Evolutionary conservation across 2,113 vertebrate genomes (phyloP).

Genomic region (Cavia porcellus): DNA sequence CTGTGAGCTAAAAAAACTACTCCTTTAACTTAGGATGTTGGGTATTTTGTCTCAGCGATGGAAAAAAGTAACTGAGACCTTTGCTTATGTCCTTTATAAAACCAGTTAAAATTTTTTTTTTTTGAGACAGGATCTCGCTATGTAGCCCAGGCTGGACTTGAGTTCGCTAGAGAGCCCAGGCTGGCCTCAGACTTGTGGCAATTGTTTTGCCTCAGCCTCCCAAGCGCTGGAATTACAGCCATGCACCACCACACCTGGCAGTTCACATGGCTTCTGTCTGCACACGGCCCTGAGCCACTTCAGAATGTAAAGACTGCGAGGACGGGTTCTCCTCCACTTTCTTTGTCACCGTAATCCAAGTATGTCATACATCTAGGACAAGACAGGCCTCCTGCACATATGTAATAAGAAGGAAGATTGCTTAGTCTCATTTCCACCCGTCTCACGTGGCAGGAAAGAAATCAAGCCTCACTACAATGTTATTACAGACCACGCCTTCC

Average conservation of each 20-base stretch:
- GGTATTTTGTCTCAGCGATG: not conserved
- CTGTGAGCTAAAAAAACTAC: not conserved
- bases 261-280: conserved; percentile 5
- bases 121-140: not conserved
- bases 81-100: not conserved
- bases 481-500: not conserved
- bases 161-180: not conserved
- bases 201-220: not conserved
- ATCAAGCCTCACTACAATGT: not conserved
- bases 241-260: not conserved
- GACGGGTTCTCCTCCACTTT: not conserved
- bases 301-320: not conserved
- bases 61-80: not conserved
- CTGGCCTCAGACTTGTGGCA: not conserved
- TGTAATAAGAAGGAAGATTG: not conserved
- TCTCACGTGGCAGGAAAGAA: not conserved
- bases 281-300: not conserved
- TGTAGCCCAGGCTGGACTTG: not conserved
- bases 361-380: not conserved
- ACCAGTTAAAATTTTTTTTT: not conserved
- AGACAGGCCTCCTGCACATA: not conserved
- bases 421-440: not conserved
- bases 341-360: not conserved
- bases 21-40: not conserved
- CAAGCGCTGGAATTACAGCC: not conserved